Percentiles rank a stretch among this genome's conserved stretches.
Conservation (phyloP, 1,140 invertebrate species). For the Geopemphigus sp. region DNA sequence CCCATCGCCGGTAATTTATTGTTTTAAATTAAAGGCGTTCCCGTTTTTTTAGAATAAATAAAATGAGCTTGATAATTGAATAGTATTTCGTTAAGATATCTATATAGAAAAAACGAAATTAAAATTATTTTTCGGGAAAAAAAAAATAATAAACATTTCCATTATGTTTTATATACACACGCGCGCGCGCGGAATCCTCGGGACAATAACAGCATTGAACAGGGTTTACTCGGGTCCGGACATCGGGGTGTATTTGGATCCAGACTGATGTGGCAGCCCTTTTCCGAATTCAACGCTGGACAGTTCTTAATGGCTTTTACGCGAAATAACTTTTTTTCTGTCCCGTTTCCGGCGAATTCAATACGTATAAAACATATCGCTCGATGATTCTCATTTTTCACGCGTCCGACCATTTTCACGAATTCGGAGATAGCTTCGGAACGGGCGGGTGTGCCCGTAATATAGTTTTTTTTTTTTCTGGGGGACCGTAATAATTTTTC, state of each 20-base stretch:
- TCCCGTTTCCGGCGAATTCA: neutral
- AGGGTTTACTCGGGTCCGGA: neutral
- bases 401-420: neutral
- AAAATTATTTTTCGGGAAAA: neutral
- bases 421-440: no score
- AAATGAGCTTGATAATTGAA: no score
- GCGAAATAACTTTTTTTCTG: constrained; percentile 4
- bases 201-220: neutral
- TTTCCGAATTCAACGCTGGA: neutral
- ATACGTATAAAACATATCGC: neutral
- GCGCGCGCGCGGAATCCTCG: neutral
- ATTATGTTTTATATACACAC: neutral
- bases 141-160: neutral
- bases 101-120: neutral
- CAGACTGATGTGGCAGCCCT: neutral
- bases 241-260: neutral
- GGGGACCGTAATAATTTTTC: no score
- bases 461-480: no score
- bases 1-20: no score
- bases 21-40: no score
- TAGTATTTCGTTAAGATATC: neutral
- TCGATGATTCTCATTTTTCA: neutral
- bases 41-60: no score
- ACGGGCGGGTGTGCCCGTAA: no score
- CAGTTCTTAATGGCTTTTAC: neutral